Percentiles rank a stretch among this genome's conserved stretches.
Evolutionary conservation across 2,888 invertebrate genomes (phyloP).

Genomic region (Oxytorus armatus): DNA sequence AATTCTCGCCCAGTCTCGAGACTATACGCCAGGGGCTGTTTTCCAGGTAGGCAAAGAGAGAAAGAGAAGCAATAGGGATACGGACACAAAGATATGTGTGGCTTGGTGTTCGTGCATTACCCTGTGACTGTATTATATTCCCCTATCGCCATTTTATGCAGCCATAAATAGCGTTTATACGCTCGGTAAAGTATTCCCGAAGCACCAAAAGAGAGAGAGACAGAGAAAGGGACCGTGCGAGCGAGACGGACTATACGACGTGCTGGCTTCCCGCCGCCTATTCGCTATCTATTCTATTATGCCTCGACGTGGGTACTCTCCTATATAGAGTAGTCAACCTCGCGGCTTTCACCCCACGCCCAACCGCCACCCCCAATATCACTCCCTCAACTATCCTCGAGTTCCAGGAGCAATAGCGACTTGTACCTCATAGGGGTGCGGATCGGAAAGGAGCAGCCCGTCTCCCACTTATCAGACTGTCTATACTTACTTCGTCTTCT

Average conservation of each 20-base stretch:
- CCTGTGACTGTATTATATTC: constrained; percentile 80
- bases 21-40: constrained; percentile 46
- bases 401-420: constrained; percentile 51
- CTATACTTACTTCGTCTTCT: constrained; percentile 37
- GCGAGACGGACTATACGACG: constrained; percentile 63
- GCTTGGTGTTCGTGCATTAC: constrained; percentile 67
- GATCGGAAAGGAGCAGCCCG: constrained; percentile 30
- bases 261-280: constrained; percentile 76
- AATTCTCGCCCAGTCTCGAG: constrained; percentile 39
- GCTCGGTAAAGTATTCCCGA: constrained; percentile 81
- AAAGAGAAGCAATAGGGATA: constrained; percentile 17
- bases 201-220: constrained; percentile 70
- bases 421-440: constrained; percentile 44
- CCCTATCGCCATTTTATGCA: constrained; percentile 81
- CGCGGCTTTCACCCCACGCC: constrained; percentile 62
- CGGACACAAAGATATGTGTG: constrained; percentile 48
- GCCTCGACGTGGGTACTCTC: constrained; percentile 75
- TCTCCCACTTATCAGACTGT: constrained; percentile 50
- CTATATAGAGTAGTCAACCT: constrained; percentile 70
- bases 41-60: constrained; percentile 31
- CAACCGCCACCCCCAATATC: constrained; percentile 49
- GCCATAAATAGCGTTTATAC: constrained; percentile 83
- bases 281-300: constrained; percentile 82
- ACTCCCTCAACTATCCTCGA: constrained; percentile 63
- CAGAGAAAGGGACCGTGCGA: constrained; percentile 20